Evolutionary conservation across 1,140 invertebrate species (phyloP), one percentile per base, ranked within the genome.

Genomic region (Drosophila nigrodunni): DNA sequence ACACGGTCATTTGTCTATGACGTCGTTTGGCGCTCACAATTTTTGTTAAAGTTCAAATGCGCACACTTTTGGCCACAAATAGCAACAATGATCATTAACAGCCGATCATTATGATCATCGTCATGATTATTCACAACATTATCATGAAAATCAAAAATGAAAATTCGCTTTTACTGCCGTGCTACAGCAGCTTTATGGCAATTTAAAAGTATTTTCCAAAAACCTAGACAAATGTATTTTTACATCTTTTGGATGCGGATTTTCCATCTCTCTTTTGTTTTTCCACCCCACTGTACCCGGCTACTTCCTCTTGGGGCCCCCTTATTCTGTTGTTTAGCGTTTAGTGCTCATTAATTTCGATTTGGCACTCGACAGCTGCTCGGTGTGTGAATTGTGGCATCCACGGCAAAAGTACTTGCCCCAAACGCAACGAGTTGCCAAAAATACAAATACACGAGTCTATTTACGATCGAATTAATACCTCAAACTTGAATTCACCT

Each of bases 31-130:
- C 47, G 25, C 9, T 30, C 47, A 50, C 47, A 30, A 21, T 30
- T 35, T 35, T 61, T 25, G 43, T 50, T 77, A 83, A 83, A 83
- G 83, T 88, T 88, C 70, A 88, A 88, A 74, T 75, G 77, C 77
- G 74, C 83, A 88, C 83, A 86, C 82, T 86, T 86, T 66, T 74
- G 64, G 82, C 76, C 83, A 57, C 69, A 87, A 87, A 88, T 87
- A 87, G 82, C 72, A 75, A 64, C 18, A 18, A 41, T 43, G 11
- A 52, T 68, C 11, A 46, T 46, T 39, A 58, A 10, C n/a, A 30
- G 25, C 25, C 3, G 25, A 46, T 11, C 44, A 49, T 49, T 5
- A 11, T 11, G 21, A 35, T 13, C 50, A 49, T 18, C 30, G 55
- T 73, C 6, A 25, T 60, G n/a, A 69, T 49, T 21, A 72, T 30